phyloP scores from a whole-genome alignment of 1,140 invertebrate genomes.

The Asobara japonica region DNA sequence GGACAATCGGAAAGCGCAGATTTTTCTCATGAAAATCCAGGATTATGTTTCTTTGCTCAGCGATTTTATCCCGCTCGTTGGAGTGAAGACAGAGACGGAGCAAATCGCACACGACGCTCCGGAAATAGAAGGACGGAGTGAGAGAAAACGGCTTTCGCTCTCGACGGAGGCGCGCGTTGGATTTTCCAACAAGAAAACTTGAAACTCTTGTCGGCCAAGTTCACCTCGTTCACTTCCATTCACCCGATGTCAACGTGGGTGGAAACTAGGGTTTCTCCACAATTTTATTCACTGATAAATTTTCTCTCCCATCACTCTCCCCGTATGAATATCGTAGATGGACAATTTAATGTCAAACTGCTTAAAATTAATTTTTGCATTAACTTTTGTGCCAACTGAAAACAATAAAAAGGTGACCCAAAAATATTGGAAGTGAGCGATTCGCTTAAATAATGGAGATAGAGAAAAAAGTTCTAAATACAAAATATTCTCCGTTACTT shows the following conservation, averaged over 20 bases:
- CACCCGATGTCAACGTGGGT: slow-evolving; percentile 11
- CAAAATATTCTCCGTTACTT: no score
- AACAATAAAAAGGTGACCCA: no score
- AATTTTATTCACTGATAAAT: background rate
- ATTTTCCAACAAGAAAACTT: slow-evolving; percentile 58
- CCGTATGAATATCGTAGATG: background rate
- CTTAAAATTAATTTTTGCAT: no score
- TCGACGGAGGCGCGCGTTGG: slow-evolving; percentile 36
- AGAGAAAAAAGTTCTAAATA: no score
- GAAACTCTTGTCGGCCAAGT: slow-evolving; percentile 60
- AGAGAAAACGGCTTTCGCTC: slow-evolving; percentile 22
- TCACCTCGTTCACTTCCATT: slow-evolving; percentile 51
- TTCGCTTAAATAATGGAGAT: no score
- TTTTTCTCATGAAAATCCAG: background rate
- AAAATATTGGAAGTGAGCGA: no score
- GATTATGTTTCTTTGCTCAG: background rate
- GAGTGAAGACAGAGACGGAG: slow-evolving; percentile 53
- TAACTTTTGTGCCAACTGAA: no score
- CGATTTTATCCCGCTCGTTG: background rate
- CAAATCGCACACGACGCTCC: slow-evolving; percentile 48
- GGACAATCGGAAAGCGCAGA: background rate
- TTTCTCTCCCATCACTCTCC: background rate
- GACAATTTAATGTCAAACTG: no score
- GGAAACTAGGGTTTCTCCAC: background rate
- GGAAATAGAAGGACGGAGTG: slow-evolving; percentile 56